Base-by-base conservation (phyloP, 2,888 invertebrate species). In the Eupithecia tripunctaria region DNA sequence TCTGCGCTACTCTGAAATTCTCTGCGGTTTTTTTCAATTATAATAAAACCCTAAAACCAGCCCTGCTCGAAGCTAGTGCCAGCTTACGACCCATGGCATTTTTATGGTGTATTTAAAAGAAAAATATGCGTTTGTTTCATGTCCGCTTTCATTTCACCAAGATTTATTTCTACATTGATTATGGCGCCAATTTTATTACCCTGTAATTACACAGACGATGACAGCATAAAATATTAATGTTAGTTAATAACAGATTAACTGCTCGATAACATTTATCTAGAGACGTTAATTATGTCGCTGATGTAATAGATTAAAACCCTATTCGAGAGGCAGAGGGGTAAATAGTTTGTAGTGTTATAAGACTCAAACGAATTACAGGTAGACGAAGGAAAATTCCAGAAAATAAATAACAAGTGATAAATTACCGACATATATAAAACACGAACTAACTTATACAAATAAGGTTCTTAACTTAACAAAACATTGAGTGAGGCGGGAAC, bases 131-230 rank as follows among this genome's bases (percentile, higher is more conserved):
- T 82, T 86, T 88, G 89, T 92, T 91, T 89, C 92, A 90, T 90
- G 93, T 83, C 87, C 88, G 86, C 89, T 91, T 93, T 93, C 91
- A 92, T 94, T 92, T 86, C 81, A 81, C 84, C 76, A 84, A 87
- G 91, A 92, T 92, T 92, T 91, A 92, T 91, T 89, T 86, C 84
- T 87, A 88, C 92, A 89, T 89, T 92, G 93, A 94, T 94, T 93
- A 93, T 86, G 83, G 89, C 90, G 89, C 89, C 90, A 89, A 87
- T 89, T 88, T 87, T 88, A 86, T 88, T 89, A 83, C 85, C 86
- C 84, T 85, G 84, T 92, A 91, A 93, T 92, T 91, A 91, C 87
- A 86, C 82, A 80, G 80, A 86, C 84, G 87, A 89, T 88, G 91
- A 89, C 89, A 88, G 85, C 87, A 78, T 90, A 83, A 91, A 89